Conservation (phyloP, 2,113 vertebrate genomes). For the Hyperoodon ampullatus region DNA sequence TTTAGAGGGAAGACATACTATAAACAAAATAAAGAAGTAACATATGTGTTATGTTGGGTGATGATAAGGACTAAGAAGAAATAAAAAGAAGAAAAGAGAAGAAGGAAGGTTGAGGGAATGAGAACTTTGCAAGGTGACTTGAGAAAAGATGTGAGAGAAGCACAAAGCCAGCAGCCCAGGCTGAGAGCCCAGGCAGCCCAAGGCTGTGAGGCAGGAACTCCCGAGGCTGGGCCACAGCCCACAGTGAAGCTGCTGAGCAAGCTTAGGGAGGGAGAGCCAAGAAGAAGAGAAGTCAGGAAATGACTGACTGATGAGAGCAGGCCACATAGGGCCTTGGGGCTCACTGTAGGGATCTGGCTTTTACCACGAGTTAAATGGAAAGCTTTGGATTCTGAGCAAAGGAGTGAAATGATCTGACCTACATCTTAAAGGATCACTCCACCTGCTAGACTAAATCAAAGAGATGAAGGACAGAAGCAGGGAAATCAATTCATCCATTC, state of each 20-base stretch:
- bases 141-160: neutral
- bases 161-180: too few relatives aligned
- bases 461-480: neutral
- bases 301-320: neutral
- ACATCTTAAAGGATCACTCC: neutral
- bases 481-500: neutral
- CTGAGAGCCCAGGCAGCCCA: neutral
- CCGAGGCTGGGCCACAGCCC: neutral
- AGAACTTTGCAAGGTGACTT: neutral
- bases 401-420: neutral
- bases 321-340: neutral
- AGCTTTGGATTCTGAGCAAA: neutral
- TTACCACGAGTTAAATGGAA: neutral
- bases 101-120: neutral
- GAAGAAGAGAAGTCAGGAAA: neutral
- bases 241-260: neutral
- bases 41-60: neutral
- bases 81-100: neutral
- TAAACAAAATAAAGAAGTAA: slow-evolving; percentile 6
- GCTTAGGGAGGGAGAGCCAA: neutral
- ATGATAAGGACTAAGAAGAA: neutral
- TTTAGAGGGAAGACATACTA: neutral
- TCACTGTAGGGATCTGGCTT: neutral
- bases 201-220: too few relatives aligned
- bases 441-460: neutral